Percentiles rank a stretch among this genome's conserved stretches.
phyloP scores from a whole-genome alignment of 2,888 invertebrate species.

The Cataglyphis albicans region DNA sequence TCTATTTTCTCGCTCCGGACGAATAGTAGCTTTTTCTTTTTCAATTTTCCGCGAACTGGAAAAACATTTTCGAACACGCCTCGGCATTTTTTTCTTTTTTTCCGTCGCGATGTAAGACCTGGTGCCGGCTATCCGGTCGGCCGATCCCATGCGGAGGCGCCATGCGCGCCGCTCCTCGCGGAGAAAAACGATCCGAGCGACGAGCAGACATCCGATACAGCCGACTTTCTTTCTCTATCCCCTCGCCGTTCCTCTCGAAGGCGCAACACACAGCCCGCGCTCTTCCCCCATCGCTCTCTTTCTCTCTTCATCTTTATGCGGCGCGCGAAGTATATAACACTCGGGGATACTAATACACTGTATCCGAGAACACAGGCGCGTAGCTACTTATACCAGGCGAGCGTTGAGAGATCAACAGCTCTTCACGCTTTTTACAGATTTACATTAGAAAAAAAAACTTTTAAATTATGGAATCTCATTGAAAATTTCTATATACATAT shows the following conservation, averaged over 20 bases:
- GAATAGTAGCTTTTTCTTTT: neutral
- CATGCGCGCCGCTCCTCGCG: constrained; percentile 62
- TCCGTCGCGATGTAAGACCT: constrained; percentile 22
- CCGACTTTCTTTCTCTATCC: constrained; percentile 45
- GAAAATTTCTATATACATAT: neutral
- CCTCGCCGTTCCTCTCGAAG: constrained; percentile 34
- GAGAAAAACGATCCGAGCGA: constrained; percentile 72
- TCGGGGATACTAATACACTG: constrained; percentile 50
- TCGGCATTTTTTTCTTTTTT: constrained; percentile 15
- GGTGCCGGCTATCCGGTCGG: constrained; percentile 54
- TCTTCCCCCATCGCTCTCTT: constrained; percentile 10
- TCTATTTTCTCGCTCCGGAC: neutral
- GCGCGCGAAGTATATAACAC: constrained; percentile 31
- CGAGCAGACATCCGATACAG: constrained; percentile 77
- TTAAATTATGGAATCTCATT: neutral
- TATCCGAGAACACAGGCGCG: constrained; percentile 39
- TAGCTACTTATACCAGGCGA: constrained; percentile 15
- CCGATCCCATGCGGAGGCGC: constrained; percentile 66
- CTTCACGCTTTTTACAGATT: neutral
- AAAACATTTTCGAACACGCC: constrained; percentile 13
- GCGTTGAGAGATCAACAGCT: neutral
- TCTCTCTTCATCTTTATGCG: constrained; percentile 33
- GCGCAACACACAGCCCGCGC: constrained; percentile 8
- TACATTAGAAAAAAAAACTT: too few relatives aligned
- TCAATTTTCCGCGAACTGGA: neutral